These are phyloP conservation scores for Bibio marci DNA, from an alignment of 2,888 invertebrate genomes.

Conservation along the genomic window DNA sequence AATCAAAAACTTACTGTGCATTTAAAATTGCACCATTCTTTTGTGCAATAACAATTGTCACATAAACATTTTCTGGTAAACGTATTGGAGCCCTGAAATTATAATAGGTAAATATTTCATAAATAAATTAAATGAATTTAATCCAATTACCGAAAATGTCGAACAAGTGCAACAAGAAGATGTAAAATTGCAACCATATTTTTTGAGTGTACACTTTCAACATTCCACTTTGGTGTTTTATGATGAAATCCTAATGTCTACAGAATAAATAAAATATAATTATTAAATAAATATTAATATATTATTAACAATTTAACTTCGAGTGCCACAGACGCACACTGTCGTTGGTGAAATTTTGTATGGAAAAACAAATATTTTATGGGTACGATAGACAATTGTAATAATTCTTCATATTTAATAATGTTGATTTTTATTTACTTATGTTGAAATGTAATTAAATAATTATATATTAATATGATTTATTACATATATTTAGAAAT, in stretches of 20 bases:
- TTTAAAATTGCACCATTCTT: conserved; percentile 50
- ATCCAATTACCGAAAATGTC: conserved; percentile 46
- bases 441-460: too few relatives aligned
- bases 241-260: conserved; percentile 52
- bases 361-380: too few relatives aligned
- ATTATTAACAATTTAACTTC: too few relatives aligned
- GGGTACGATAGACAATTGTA: too few relatives aligned
- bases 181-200: conserved; percentile 93
- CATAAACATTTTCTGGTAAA: conserved; percentile 90
- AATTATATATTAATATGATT: too few relatives aligned
- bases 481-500: too few relatives aligned
- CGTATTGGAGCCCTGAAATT: conserved; percentile 70
- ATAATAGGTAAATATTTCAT: neutral
- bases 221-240: conserved; percentile 86
- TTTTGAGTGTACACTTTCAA: conserved; percentile 91
- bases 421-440: too few relatives aligned
- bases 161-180: conserved; percentile 76
- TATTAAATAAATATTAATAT: too few relatives aligned
- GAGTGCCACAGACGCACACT: neutral
- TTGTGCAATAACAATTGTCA: conserved; percentile 83
- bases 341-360: conserved; percentile 5
- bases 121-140: too few relatives aligned
- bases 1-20: conserved; percentile 38
- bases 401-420: too few relatives aligned
- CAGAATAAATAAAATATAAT: conserved; percentile 3